These are phyloP conservation scores for Hoplias malabaricus DNA, from an alignment of 2,113 vertebrate species.

Conservation along the genomic window DNA sequence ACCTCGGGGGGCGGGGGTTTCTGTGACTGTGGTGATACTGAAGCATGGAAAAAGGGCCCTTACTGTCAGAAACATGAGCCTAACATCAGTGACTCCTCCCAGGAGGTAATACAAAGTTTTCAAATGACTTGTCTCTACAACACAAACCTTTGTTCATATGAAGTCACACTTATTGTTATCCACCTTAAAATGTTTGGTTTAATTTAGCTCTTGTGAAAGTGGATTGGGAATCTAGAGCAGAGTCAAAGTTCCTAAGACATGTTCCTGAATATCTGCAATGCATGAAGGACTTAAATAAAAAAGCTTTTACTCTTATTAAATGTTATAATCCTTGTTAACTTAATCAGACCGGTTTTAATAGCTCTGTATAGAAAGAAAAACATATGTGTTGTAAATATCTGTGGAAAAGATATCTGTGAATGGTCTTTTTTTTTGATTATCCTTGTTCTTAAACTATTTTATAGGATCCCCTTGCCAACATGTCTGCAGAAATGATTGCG, in stretches of 20 bases:
- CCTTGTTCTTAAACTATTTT: neutral
- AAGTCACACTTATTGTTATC: neutral
- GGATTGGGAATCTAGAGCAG: neutral
- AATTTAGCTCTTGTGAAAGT: neutral
- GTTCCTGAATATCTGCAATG: too few relatives aligned
- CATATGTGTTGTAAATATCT: too few relatives aligned
- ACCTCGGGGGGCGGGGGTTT: slow-evolving; percentile 95
- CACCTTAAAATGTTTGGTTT: neutral
- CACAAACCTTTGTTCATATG: neutral
- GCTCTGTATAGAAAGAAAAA: too few relatives aligned
- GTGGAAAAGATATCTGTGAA: neutral
- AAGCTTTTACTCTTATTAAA: too few relatives aligned
- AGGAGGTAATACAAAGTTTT: slow-evolving; percentile 63
- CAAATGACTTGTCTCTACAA: neutral
- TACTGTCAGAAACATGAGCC: slow-evolving; percentile 91
- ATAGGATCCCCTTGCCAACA: slow-evolving; percentile 87
- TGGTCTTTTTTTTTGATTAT: neutral
- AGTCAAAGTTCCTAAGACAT: too few relatives aligned
- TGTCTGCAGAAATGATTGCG: slow-evolving; percentile 86
- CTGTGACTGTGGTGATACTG: slow-evolving; percentile 96
- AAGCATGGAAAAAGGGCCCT: slow-evolving; percentile 95
- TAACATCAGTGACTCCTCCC: slow-evolving; percentile 67
- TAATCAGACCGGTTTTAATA: too few relatives aligned
- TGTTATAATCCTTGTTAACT: too few relatives aligned
- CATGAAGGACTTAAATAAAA: too few relatives aligned